These are phyloP conservation scores for Zapornia atra DNA, from an alignment of 2,113 vertebrate genomes.

Conservation along the genomic window DNA sequence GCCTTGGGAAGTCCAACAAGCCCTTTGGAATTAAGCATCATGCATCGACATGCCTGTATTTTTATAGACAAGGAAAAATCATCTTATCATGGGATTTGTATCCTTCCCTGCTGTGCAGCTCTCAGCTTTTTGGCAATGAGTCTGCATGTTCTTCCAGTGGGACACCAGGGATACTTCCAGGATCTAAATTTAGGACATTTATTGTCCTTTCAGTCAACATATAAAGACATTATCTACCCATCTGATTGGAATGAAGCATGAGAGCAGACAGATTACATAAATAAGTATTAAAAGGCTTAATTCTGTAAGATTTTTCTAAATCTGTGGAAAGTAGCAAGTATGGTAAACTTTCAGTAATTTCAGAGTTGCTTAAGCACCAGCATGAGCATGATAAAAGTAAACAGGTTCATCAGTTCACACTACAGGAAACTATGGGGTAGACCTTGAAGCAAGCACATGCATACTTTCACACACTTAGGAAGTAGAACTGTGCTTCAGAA, in stretches of 20 bases:
- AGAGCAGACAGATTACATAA: not conserved
- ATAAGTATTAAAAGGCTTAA: not conserved
- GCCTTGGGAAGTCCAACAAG: conserved; percentile 13
- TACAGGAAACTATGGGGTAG: not conserved
- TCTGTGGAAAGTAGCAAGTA: not conserved
- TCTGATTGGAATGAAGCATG: not conserved
- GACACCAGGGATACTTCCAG: not conserved
- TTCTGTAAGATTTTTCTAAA: not conserved
- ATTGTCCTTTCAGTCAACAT: not conserved
- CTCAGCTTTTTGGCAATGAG: not conserved
- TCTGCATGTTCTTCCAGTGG: not conserved
- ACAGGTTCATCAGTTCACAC: not conserved
- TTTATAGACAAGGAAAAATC: not conserved
- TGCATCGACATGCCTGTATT: not conserved
- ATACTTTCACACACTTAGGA: not conserved
- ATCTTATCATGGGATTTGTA: not conserved
- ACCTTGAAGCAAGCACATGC: not conserved
- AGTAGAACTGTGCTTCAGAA: not conserved
- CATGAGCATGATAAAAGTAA: not conserved
- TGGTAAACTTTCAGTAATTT: not conserved
- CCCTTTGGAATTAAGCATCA: not conserved
- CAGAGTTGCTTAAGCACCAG: not conserved
- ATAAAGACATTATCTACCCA: not conserved
- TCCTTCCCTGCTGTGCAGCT: not conserved
- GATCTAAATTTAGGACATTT: not conserved